phyloP scores from a whole-genome alignment of 2,797 vertebrate species.

The Pangasius macronema region DNA sequence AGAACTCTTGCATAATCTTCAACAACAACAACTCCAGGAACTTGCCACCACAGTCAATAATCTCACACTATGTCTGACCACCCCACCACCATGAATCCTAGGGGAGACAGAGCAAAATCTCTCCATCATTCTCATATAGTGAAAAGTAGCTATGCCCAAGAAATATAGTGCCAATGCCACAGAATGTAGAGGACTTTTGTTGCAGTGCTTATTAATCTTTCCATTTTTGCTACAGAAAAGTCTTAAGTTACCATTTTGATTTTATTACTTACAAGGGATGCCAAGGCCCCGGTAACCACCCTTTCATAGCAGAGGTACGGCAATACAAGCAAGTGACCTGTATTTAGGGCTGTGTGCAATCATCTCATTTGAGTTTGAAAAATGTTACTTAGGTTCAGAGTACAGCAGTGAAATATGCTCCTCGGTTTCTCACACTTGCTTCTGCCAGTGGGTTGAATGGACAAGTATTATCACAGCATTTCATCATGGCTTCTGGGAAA shows the following conservation, averaged over 20 bases:
- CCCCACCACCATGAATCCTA: not conserved
- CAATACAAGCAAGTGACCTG: not conserved
- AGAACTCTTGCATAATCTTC: not conserved
- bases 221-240: not conserved
- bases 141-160: not conserved
- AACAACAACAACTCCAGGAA: not conserved
- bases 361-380: not conserved
- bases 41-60: slow-evolving; percentile 16
- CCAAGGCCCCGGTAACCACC: not conserved
- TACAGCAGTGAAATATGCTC: not conserved
- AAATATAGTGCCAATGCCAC: not conserved
- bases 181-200: slow-evolving; percentile 13
- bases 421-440: slow-evolving; percentile 10
- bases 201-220: not conserved
- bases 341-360: not conserved
- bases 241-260: not conserved
- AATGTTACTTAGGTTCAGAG: not conserved
- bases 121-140: not conserved
- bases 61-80: not conserved
- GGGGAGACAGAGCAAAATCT: not conserved
- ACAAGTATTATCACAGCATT: not conserved
- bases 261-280: slow-evolving; percentile 3
- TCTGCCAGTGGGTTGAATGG: not conserved
- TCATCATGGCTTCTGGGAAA: not conserved
- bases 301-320: not conserved